A percentile compares a stretch with the other conserved stretches of the same genome.
phyloP scores from a whole-genome alignment of 2,888 invertebrate species.

The Epiblema foenella region DNA sequence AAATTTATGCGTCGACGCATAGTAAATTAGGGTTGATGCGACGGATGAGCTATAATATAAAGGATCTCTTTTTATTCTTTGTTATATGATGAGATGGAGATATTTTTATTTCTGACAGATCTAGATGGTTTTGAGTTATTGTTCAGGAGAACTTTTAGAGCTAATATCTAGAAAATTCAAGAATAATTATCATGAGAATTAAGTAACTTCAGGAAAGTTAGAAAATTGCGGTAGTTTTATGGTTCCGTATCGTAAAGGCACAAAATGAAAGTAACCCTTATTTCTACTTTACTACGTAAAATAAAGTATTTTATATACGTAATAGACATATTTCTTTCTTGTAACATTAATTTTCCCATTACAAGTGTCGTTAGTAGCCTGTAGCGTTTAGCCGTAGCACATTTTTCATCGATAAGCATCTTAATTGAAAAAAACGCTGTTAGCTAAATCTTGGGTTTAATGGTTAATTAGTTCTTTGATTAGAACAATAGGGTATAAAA shows the following conservation, averaged over 20 bases:
- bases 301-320: too few relatives aligned
- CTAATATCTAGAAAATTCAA: background rate
- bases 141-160: background rate
- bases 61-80: background rate
- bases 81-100: slow-evolving; percentile 4
- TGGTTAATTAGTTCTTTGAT: slow-evolving; percentile 24
- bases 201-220: too few relatives aligned
- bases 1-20: slow-evolving; percentile 12
- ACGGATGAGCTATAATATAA: slow-evolving; percentile 20
- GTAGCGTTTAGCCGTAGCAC: background rate
- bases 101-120: slow-evolving; percentile 22
- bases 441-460: slow-evolving; percentile 25
- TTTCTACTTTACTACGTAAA: too few relatives aligned
- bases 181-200: background rate
- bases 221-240: too few relatives aligned
- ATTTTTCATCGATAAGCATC: slow-evolving; percentile 28
- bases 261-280: too few relatives aligned
- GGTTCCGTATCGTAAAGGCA: too few relatives aligned
- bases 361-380: slow-evolving; percentile 2
- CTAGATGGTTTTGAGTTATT: slow-evolving; percentile 14
- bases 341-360: background rate
- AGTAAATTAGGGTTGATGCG: slow-evolving; percentile 13
- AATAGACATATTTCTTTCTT: background rate
- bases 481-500: slow-evolving; percentile 10
- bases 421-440: slow-evolving; percentile 31